Conservation (phyloP, 2,888 invertebrate species). For the Zele albiditarsus region DNA sequence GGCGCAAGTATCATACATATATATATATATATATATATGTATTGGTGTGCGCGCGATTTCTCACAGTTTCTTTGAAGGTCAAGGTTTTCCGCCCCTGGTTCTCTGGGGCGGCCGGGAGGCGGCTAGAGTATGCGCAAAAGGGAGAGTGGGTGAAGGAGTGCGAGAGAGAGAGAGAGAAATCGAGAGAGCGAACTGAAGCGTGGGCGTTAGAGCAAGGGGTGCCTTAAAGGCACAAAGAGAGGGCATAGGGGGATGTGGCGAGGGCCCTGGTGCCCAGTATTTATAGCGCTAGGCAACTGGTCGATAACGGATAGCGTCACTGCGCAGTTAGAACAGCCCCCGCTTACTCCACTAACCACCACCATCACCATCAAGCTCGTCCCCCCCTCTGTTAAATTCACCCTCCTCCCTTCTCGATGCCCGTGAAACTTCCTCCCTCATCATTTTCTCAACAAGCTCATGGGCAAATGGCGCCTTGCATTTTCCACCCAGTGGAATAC, state of each 20-base stretch:
- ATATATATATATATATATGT: conserved; percentile 30
- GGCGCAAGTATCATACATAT: conserved; percentile 19
- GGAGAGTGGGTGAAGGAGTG: conserved; percentile 35
- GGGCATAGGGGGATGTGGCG: conserved; percentile 54
- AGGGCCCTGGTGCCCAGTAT: conserved; percentile 66
- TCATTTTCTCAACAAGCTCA: conserved; percentile 18
- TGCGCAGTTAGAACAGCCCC: conserved; percentile 65
- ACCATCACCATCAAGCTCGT: conserved; percentile 22
- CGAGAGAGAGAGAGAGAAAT: conserved; percentile 27
- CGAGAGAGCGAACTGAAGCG: conserved; percentile 40
- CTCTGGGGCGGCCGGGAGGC: conserved; percentile 33
- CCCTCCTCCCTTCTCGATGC: conserved; percentile 12
- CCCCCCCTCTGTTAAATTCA: no score
- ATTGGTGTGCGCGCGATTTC: conserved; percentile 47
- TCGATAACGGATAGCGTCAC: conserved; percentile 70
- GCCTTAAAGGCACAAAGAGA: conserved; percentile 6
- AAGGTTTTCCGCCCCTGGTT: conserved; percentile 63
- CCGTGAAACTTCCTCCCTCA: conserved; percentile 30
- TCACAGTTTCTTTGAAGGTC: conserved; percentile 67
- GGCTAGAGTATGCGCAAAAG: conserved; percentile 29
- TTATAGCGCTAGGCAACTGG: conserved; percentile 68
- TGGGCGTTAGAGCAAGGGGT: conserved; percentile 28
- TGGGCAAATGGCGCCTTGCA: conserved; percentile 28
- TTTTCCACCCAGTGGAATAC: conserved; percentile 5
- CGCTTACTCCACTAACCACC: neutral